Evolutionary conservation across 2,888 invertebrate genomes (phyloP), one percentile per base, ranked within the genome.

Genomic region (Hirtodrosophila confusa): DNA sequence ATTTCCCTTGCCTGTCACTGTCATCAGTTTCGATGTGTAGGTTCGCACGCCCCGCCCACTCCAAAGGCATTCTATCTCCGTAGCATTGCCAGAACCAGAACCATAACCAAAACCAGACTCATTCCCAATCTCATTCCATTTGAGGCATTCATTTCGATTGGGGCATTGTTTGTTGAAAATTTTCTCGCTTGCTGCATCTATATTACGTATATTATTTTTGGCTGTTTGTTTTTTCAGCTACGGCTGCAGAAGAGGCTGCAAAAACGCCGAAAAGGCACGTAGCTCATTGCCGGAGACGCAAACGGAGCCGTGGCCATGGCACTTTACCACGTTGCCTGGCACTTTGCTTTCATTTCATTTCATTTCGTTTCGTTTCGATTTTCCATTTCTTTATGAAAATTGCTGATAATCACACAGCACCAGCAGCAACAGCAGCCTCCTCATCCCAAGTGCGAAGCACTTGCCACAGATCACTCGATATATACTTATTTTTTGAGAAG

Each of bases 301-400:
- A 72, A 55, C 47, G 70, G 76, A 78, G 78, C 78, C 83, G 62
- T 76, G 73, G 83, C 68, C 55, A 27, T 60, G 79, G 63, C 80
- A 80, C 80, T 80, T 86, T 79, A 80, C 86, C 86, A 80, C 80
- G 80, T 85, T 76, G 80, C 70, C 86, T 76, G 77, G 44, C 85
- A 80, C 80, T 79, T 82, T 76, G 79, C 85, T 80, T 84, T 78
- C 78, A 66, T 72, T 78, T 69, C 80, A 74, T 68, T 66, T 75
- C 68, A 55, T 57, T 69, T 54, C 64, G 43, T 70, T 70, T 71
- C 65, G 36, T 49, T 58, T 86, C 67, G 80, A 82, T 82, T 86
- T 82, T 73, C 80, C 80, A 86, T 82, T 82, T 77, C 73, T 77
- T 80, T 82, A 86, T 82, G 86, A 78, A 80, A 83, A 82, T 86